phyloP scores from a whole-genome alignment of 2,797 vertebrate genomes.

The Sebastes itinus region DNA sequence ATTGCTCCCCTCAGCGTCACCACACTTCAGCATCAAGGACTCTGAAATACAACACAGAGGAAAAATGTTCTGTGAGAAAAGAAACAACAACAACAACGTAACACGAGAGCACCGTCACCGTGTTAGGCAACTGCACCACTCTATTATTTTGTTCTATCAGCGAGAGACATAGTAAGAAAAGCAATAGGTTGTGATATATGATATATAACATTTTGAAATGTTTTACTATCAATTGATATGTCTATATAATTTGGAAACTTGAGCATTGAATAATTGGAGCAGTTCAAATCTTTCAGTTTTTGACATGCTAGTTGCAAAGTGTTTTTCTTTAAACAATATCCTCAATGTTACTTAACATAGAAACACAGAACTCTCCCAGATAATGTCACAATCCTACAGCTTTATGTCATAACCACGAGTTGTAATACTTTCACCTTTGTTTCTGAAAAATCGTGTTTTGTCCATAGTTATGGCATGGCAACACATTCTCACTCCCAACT shows the following conservation, averaged over 20 bases:
- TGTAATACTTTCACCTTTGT: neutral
- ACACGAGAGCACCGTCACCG: neutral
- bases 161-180: neutral
- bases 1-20: slow-evolving; percentile 43
- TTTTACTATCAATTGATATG: neutral
- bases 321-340: neutral
- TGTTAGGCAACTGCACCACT: neutral
- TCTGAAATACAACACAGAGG: slow-evolving; percentile 65
- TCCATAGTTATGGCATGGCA: neutral
- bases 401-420: neutral
- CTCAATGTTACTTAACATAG: too few relatives aligned
- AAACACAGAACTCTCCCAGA: neutral
- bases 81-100: slow-evolving; percentile 8
- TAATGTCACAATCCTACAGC: neutral
- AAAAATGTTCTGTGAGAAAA: slow-evolving; percentile 6
- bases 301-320: neutral
- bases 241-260: neutral
- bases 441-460: neutral
- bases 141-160: neutral
- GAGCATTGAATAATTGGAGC: neutral
- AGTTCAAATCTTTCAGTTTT: neutral
- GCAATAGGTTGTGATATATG: neutral
- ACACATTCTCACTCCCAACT: too few relatives aligned
- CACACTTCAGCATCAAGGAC: slow-evolving; percentile 53
- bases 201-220: neutral